phyloP scores from a whole-genome alignment of 2,797 vertebrate species.

The Odontamblyopus rebecca region DNA sequence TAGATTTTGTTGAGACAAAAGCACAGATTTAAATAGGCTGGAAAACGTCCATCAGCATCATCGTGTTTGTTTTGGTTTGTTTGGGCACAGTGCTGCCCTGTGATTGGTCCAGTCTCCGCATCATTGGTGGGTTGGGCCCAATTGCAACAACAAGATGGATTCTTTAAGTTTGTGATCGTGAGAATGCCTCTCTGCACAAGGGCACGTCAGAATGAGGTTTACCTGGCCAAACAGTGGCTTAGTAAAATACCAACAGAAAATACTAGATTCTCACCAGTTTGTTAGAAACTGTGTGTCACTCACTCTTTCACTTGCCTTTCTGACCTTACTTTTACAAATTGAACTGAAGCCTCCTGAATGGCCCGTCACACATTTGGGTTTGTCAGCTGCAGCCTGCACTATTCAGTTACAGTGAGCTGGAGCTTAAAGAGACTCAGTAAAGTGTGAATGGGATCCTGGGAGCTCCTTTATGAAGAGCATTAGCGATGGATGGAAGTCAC shows the following conservation, averaged over 20 bases:
- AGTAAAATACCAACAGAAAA: neutral
- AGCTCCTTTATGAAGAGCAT: slow-evolving; percentile 65
- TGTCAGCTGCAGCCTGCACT: slow-evolving; percentile 54
- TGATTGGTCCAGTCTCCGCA: too few species aligned
- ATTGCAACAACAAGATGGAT: too few species aligned
- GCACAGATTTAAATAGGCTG: too few species aligned
- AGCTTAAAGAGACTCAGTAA: slow-evolving; percentile 53
- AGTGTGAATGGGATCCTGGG: slow-evolving; percentile 53
- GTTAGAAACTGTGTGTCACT: slow-evolving; percentile 23
- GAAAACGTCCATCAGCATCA: too few species aligned
- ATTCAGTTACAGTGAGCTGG: slow-evolving; percentile 60
- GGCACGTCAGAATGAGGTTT: neutral
- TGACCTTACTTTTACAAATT: slow-evolving; percentile 18
- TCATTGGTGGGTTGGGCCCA: too few species aligned
- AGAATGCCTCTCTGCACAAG: neutral
- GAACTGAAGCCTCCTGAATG: slow-evolving; percentile 26
- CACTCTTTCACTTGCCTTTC: neutral
- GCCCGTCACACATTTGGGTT: slow-evolving; percentile 51
- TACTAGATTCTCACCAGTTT: neutral
- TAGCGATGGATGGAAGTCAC: slow-evolving; percentile 64
- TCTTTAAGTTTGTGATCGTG: too few species aligned
- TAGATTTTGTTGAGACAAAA: too few species aligned
- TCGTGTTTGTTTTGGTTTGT: too few species aligned
- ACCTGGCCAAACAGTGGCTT: neutral
- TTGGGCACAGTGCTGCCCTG: too few species aligned